Evolutionary conservation across 2,888 invertebrate species (phyloP).

Genomic region (Saturnia japonica): DNA sequence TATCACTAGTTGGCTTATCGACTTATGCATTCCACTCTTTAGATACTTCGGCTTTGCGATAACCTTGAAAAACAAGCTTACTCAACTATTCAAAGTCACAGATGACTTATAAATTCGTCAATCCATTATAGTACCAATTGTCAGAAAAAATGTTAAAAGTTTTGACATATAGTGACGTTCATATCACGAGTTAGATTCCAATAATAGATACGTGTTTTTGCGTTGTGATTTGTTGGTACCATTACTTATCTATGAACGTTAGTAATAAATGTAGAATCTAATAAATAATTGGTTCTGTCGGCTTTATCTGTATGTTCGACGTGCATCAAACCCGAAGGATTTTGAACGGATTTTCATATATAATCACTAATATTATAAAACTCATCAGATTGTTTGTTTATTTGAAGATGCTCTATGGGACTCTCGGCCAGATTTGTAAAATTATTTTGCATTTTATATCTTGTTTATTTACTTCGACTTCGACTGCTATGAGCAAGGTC

Average conservation of each 20-base stretch:
- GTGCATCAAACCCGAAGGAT: background rate
- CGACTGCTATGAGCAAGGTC: too few relatives aligned
- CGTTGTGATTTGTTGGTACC: conserved; percentile 20
- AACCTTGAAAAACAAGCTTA: conserved; percentile 1
- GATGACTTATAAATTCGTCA: conserved; percentile 1
- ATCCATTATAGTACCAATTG: background rate
- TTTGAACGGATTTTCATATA: background rate
- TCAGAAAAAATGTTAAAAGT: conserved; percentile 22
- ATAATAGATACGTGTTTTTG: conserved; percentile 40
- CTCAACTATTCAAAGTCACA: background rate
- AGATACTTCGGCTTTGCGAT: background rate
- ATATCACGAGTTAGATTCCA: conserved; percentile 34
- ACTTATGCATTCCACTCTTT: background rate
- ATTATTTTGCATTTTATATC: too few relatives aligned
- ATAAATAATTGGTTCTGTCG: background rate
- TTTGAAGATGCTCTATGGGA: too few relatives aligned
- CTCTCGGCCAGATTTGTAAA: too few relatives aligned
- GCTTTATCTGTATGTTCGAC: background rate
- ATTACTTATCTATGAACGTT: background rate
- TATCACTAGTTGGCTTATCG: background rate
- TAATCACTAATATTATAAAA: too few relatives aligned
- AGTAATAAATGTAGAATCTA: background rate
- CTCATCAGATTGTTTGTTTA: too few relatives aligned
- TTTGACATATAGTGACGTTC: conserved; percentile 31
- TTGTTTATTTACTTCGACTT: too few relatives aligned